Evolutionary conservation across 2,797 vertebrate species (phyloP).

Genomic region (Rhabdophis nuchalis): DNA sequence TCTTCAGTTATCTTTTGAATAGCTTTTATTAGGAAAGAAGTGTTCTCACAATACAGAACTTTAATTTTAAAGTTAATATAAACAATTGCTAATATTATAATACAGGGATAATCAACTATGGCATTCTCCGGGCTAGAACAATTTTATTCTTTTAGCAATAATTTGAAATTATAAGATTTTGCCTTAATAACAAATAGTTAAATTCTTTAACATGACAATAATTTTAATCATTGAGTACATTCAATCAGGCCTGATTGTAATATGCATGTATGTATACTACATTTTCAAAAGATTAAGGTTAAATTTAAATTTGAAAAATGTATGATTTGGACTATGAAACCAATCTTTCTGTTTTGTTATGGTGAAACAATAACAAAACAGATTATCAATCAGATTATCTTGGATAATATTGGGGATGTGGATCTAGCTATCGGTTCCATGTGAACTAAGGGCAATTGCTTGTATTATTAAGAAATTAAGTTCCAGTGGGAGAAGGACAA

Average conservation of each 20-base stretch:
- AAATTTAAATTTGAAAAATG: background rate
- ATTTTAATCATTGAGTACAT: background rate
- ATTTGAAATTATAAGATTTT: background rate
- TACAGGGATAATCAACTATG: background rate
- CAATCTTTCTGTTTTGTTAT: background rate
- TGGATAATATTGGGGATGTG: background rate
- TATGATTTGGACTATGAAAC: background rate
- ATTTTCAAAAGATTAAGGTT: background rate
- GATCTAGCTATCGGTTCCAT: background rate
- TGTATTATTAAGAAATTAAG: background rate
- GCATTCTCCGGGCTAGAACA: background rate
- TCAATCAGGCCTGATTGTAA: too few relatives aligned
- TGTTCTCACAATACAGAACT: background rate
- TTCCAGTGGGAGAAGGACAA: background rate
- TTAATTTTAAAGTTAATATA: background rate
- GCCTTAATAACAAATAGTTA: background rate
- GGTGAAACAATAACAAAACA: too few relatives aligned
- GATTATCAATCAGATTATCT: too few relatives aligned
- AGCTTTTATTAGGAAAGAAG: background rate
- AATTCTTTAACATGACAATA: background rate
- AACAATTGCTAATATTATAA: background rate
- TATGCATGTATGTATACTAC: background rate
- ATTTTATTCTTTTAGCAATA: background rate
- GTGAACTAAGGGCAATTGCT: background rate
- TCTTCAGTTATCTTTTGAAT: background rate